Base-by-base conservation (phyloP, 2,888 invertebrate species). In the Nomada ruficornis region DNA sequence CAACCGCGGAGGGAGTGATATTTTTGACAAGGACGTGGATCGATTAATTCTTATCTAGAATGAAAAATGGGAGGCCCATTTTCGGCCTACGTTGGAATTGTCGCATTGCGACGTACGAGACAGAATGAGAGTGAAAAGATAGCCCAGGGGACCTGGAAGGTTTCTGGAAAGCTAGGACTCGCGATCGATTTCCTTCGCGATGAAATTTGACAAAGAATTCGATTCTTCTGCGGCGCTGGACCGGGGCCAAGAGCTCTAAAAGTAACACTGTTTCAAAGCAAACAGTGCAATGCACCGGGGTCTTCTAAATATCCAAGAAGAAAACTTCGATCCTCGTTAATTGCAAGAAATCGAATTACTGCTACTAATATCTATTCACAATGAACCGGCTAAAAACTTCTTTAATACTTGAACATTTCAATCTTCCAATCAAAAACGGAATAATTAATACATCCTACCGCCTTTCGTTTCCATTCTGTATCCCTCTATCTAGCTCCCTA, bases 211-310 rank as follows among this genome's bases (percentile, higher is more conserved):
- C 69, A 69, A 75, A 69, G 60, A 75, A 64, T 64, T 36, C 50
- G 69, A 77, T 64, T 64, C 54, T 74, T 62, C 29, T 36, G 7
- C 47, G 50, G 18, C 60, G 23, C 44, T 77, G 67, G 74, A 54
- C 15, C 65, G 3, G 15, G 47, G 74, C 74, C 74, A 74, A 73
- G 3, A 15, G 36, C 36, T 9, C 71, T 76, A 76, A 73, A 77
- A 72, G 77, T 73, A 73, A 77, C 68, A 65, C 42, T 59, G 63
- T 73, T 64, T 52, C 77, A 59, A 72, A 72, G 57, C 50, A 50
- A 42, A 64, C 57, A 64, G 50, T 64, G 47, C 52, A 72, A 64
- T 64, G 77, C 52, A 29, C 44, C 60, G 52, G 7, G 7, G 11
- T 29, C 54, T 55, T 11, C 29, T 4, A 29, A 67, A 20, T 18